Evolutionary conservation across 2,113 vertebrate species (phyloP).

Genomic region (Pseudopodoces humilis): DNA sequence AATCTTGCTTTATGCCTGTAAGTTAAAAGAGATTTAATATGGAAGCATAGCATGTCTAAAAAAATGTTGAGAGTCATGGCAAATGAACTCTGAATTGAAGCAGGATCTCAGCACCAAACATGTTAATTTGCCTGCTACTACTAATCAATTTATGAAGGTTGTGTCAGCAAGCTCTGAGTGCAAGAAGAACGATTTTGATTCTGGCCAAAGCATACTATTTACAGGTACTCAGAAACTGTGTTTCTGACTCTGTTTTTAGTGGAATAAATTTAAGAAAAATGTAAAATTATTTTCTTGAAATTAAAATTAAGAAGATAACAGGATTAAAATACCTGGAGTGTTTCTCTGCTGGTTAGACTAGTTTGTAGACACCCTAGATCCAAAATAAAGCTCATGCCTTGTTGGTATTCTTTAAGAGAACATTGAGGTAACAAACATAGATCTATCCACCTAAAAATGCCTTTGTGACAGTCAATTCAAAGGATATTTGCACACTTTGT

Average conservation of each 20-base stretch:
- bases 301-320: neutral
- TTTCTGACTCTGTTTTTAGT: neutral
- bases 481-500: neutral
- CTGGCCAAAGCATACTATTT: neutral
- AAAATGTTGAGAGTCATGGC: neutral
- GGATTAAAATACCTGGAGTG: neutral
- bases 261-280: neutral
- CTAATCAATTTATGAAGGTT: neutral
- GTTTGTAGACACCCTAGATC: neutral
- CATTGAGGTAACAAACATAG: neutral
- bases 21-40: neutral
- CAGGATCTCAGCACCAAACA: neutral
- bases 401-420: neutral
- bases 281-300: neutral
- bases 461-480: neutral
- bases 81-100: neutral
- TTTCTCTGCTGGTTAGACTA: neutral
- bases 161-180: neutral
- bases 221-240: neutral
- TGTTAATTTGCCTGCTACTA: neutral
- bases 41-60: neutral
- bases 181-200: neutral
- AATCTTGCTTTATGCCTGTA: neutral
- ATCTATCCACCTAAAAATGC: neutral
- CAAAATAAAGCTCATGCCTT: neutral